Evolutionary conservation across 2,888 invertebrate genomes (phyloP).

Genomic region (Mythimna impura): DNA sequence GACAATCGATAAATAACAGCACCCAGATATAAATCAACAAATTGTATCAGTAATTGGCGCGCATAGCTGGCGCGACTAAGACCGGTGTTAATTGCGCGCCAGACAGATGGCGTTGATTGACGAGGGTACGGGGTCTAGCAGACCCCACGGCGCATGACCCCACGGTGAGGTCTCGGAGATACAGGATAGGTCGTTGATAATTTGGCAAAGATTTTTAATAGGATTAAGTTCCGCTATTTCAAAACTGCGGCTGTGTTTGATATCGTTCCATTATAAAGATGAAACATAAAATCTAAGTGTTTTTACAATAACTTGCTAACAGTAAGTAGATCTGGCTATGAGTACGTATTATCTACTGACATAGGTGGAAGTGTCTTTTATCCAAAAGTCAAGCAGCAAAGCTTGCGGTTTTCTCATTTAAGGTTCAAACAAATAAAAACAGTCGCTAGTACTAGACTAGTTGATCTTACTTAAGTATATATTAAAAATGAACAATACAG

Average conservation of each 20-base stretch:
- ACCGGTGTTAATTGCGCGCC: conserved; percentile 61
- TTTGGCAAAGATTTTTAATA: not conserved
- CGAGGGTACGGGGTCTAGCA: conserved; percentile 55
- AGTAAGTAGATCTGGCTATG: too few species aligned
- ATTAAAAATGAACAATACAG: not conserved
- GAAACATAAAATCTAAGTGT: not conserved
- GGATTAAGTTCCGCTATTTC: not conserved
- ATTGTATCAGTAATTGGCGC: conserved; percentile 53
- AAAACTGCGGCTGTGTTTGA: not conserved
- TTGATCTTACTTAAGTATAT: not conserved
- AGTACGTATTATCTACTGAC: too few species aligned
- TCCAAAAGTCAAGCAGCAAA: not conserved
- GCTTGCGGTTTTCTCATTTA: not conserved
- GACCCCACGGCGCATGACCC: conserved; percentile 24
- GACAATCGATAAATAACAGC: conserved; percentile 46
- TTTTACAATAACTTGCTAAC: too few species aligned
- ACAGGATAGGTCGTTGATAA: conserved; percentile 11
- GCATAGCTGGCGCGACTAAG: conserved; percentile 35
- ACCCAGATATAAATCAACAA: conserved; percentile 56
- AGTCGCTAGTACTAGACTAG: not conserved
- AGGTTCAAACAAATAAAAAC: not conserved
- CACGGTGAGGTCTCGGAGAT: not conserved
- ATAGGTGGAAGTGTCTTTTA: not conserved
- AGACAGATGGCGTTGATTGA: conserved; percentile 67
- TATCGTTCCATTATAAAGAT: not conserved